Evolutionary conservation across 2,888 invertebrate species (phyloP).

Genomic region (Eurytoma californica): DNA sequence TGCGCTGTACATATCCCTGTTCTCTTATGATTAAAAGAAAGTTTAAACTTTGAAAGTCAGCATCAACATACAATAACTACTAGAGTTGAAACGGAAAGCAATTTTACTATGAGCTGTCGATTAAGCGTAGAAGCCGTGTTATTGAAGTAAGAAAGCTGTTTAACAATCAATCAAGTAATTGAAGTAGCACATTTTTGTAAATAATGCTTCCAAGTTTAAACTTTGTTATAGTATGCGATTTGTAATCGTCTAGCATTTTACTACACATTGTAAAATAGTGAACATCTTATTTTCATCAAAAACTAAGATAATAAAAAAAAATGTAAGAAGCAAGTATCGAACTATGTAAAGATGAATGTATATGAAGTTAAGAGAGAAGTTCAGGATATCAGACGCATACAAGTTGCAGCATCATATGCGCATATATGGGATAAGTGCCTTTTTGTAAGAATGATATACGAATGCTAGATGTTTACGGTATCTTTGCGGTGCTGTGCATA

Average conservation of each 20-base stretch:
- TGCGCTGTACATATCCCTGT: conserved; percentile 53
- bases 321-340: conserved; percentile 45
- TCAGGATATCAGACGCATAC: conserved; percentile 44
- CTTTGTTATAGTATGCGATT: conserved; percentile 62
- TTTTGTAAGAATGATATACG: conserved; percentile 58
- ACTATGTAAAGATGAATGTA: conserved; percentile 39
- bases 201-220: conserved; percentile 63
- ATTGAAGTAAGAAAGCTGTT: conserved; percentile 38
- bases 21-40: conserved; percentile 51
- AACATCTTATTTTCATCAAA: conserved; percentile 63
- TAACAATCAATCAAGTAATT: conserved; percentile 53
- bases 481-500: conserved; percentile 49
- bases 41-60: conserved; percentile 54
- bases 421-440: conserved; percentile 61
- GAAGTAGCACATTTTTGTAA: conserved; percentile 60
- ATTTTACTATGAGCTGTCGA: conserved; percentile 34
- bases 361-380: conserved; percentile 36
- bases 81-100: conserved; percentile 35
- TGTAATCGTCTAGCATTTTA: conserved; percentile 62
- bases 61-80: conserved; percentile 40
- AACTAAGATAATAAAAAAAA: conserved; percentile 56
- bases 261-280: conserved; percentile 59
- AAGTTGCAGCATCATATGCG: conserved; percentile 50
- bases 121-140: conserved; percentile 33
- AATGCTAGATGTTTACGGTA: conserved; percentile 51